Percentiles rank a stretch among this genome's conserved stretches.
phyloP scores from a whole-genome alignment of 2,113 vertebrate genomes.

The Lycaon pictus region DNA sequence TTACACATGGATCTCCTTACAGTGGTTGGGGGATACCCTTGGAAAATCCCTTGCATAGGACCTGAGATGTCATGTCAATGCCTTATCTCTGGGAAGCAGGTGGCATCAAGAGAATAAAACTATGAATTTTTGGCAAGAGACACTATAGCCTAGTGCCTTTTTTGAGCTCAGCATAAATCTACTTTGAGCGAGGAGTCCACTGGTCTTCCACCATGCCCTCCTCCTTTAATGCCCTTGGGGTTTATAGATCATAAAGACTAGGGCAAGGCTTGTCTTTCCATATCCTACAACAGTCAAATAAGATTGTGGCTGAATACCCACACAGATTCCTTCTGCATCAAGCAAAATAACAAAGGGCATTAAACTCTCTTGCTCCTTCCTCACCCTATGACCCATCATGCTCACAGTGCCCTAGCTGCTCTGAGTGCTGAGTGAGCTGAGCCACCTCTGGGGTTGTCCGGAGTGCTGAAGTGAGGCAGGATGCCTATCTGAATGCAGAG shows the following conservation, averaged over 20 bases:
- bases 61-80: accelerated
- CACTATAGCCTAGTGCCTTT: accelerated
- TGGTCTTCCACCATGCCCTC: accelerated
- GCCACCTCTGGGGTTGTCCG: background rate
- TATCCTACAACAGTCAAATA: background rate
- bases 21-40: background rate
- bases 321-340: background rate
- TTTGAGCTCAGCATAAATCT: background rate
- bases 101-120: background rate
- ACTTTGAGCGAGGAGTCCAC: background rate
- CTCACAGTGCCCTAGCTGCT: background rate
- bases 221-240: accelerated
- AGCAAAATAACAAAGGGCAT: background rate
- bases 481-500: background rate
- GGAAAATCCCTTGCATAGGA: accelerated
- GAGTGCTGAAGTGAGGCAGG: background rate
- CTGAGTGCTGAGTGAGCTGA: no score
- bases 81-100: background rate
- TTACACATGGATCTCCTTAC: accelerated
- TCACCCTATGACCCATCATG: background rate
- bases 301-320: background rate
- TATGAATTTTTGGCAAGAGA: background rate
- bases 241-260: background rate
- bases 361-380: accelerated
- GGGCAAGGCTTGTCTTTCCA: background rate